These are phyloP conservation scores for Heteromyza rotundicornis DNA, from an alignment of 2,888 invertebrate species.

Conservation along the genomic window DNA sequence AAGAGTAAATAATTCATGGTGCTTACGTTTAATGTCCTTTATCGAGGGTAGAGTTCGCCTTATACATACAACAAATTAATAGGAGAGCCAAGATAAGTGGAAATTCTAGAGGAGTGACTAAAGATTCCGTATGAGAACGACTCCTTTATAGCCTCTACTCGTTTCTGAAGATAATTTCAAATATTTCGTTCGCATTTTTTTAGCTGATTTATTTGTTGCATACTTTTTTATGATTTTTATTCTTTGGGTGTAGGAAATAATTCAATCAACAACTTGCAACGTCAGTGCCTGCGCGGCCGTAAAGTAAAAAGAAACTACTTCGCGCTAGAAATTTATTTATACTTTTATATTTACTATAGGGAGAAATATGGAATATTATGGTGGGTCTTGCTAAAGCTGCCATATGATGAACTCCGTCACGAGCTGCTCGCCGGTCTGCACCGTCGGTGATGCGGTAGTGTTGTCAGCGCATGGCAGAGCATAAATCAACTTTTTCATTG, in stretches of 20 bases:
- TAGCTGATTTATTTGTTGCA: too few relatives aligned
- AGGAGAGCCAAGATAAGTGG: too few relatives aligned
- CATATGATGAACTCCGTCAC: conserved; percentile 9
- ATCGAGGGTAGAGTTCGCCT: too few relatives aligned
- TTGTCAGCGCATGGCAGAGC: conserved; percentile 48
- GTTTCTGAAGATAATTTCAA: too few relatives aligned
- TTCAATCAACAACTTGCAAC: neutral
- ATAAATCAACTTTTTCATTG: conserved; percentile 55
- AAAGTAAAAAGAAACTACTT: neutral
- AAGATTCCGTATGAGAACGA: too few relatives aligned
- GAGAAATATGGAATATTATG: conserved; percentile 19
- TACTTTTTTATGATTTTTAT: too few relatives aligned
- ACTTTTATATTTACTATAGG: neutral
- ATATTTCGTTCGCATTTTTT: too few relatives aligned
- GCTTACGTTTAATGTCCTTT: too few relatives aligned
- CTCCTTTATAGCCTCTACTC: too few relatives aligned
- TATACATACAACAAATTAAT: too few relatives aligned
- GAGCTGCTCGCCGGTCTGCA: neutral
- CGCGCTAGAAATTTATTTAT: neutral
- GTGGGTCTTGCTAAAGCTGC: neutral
- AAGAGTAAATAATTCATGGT: too few relatives aligned
- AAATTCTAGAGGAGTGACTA: too few relatives aligned
- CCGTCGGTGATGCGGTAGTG: conserved; percentile 13
- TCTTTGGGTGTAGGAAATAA: neutral
- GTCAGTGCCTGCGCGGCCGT: neutral